A percentile compares a stretch with the other conserved stretches of the same genome.
These are phyloP conservation scores for Xestia sexstrigata DNA, from an alignment of 2,888 invertebrate species.

Conservation along the genomic window DNA sequence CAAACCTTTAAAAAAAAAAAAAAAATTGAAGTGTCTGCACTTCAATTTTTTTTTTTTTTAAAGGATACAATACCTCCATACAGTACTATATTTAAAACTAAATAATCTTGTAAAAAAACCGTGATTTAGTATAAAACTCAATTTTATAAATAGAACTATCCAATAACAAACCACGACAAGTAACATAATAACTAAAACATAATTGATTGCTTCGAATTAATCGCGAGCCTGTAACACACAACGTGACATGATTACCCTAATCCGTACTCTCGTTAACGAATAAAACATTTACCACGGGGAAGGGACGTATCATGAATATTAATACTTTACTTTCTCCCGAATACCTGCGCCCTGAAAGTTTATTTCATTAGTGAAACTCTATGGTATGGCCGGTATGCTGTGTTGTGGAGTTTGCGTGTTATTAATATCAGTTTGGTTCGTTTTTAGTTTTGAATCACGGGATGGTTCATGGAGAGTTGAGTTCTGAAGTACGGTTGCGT, in stretches of 20 bases:
- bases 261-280: conserved; percentile 89
- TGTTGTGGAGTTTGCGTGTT: conserved; percentile 44
- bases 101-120: no score
- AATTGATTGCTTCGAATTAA: conserved; percentile 88
- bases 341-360: conserved; percentile 83
- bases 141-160: conserved; percentile 18
- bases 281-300: conserved; percentile 90
- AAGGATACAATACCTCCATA: no score
- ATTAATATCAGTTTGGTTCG: conserved; percentile 45
- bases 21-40: no score
- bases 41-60: no score
- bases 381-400: conserved; percentile 68
- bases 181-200: conserved; percentile 70
- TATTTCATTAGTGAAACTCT: conserved; percentile 86
- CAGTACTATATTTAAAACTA: no score
- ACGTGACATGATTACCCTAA: conserved; percentile 90
- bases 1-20: no score
- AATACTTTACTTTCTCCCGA: conserved; percentile 82
- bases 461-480: not conserved
- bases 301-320: conserved; percentile 86
- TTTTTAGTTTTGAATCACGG: conserved; percentile 42
- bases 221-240: conserved; percentile 84
- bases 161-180: conserved; percentile 35
- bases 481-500: conserved; percentile 3
- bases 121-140: no score